phyloP scores from a whole-genome alignment of 2,888 invertebrate species.

The Coelopa pilipes region DNA sequence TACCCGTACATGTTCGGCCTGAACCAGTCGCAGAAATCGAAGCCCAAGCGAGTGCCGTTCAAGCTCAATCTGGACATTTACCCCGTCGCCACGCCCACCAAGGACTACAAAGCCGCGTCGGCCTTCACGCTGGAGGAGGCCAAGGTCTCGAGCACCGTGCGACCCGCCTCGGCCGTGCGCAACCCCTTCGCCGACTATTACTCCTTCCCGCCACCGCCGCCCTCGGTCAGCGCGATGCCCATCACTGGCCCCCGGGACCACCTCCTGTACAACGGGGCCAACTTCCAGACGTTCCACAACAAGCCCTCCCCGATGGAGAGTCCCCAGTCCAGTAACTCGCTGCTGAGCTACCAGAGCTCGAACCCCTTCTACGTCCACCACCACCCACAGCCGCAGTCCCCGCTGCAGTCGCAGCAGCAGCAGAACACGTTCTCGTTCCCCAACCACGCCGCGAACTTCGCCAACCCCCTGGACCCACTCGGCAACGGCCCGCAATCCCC shows the following conservation, averaged over 20 bases:
- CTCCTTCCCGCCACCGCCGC: slow-evolving; percentile 46
- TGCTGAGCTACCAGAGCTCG: slow-evolving; percentile 34
- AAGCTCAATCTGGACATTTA: slow-evolving; percentile 75
- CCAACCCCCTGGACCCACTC: slow-evolving; percentile 8
- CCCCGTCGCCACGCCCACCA: slow-evolving; percentile 68
- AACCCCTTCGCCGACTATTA: slow-evolving; percentile 56
- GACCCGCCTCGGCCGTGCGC: slow-evolving; percentile 53
- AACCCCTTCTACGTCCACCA: slow-evolving; percentile 39
- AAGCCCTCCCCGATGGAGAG: slow-evolving; percentile 36
- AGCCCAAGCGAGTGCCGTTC: slow-evolving; percentile 69
- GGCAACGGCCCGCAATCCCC: slow-evolving; percentile 41
- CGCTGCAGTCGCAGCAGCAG: slow-evolving; percentile 38
- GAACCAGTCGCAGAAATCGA: slow-evolving; percentile 55
- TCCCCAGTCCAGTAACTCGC: slow-evolving; percentile 39
- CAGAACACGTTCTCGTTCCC: slow-evolving; percentile 42
- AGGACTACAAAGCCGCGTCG: slow-evolving; percentile 48
- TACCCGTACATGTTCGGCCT: slow-evolving; percentile 50
- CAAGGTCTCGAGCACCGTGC: slow-evolving; percentile 52
- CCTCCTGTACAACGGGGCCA: slow-evolving; percentile 42
- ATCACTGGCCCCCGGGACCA: slow-evolving; percentile 12
- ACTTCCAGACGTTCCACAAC: slow-evolving; percentile 34
- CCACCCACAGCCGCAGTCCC: slow-evolving; percentile 17
- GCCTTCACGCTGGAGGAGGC: slow-evolving; percentile 52
- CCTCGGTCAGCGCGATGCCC: slow-evolving; percentile 43
- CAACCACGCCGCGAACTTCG: slow-evolving; percentile 43